Evolutionary conservation across 2,113 vertebrate genomes (phyloP), one percentile per base, ranked within the genome.

Genomic region (Centrocercus urophasianus): DNA sequence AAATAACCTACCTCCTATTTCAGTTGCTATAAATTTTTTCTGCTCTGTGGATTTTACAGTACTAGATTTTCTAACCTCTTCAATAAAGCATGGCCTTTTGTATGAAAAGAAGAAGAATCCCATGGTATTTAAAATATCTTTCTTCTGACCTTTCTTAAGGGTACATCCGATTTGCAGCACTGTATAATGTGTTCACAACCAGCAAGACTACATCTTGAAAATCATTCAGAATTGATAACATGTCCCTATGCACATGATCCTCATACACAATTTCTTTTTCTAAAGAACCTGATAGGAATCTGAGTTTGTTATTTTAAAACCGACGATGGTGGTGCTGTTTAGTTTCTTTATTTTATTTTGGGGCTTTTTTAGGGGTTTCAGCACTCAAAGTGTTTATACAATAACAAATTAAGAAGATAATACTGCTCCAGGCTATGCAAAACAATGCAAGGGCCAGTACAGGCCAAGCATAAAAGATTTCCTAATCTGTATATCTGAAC

Each of bases 141-240:
- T 93, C 83, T 82, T 85, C 90, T 96, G 96, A 93, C 92, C 92
- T 96, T 94, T 93, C 82, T 93, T 96, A 75, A 93, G 92, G 76
- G 86, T 93, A 84, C 66, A 84, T 87, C 80, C 0, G 36, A 94
- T 91, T 88, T 93, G 89, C 77, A 94, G 94, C 43, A 69, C 85
- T 82, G 78, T 78, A 83, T 83, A 76, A 94, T 76, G 83, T 88
- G 82, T 86, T 88, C 89, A 85, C 96, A 95, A 86, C 75, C 94
- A 93, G 89, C 88, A 64, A 83, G 81, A 32, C 74, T 90, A 42
- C 77, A 79, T 85, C 83, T 92, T 93, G 90, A 93, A 93, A 95
- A 92, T 89, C 15, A 0, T 83, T 96, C 79, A 80, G 69, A 95
- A 96, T 71, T 77, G 88, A 71, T 85, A 95, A 93, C 19, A 3